Evolutionary conservation across 2,888 invertebrate genomes (phyloP), one percentile per base, ranked within the genome.

Genomic region (Drosophila melanocephala): DNA sequence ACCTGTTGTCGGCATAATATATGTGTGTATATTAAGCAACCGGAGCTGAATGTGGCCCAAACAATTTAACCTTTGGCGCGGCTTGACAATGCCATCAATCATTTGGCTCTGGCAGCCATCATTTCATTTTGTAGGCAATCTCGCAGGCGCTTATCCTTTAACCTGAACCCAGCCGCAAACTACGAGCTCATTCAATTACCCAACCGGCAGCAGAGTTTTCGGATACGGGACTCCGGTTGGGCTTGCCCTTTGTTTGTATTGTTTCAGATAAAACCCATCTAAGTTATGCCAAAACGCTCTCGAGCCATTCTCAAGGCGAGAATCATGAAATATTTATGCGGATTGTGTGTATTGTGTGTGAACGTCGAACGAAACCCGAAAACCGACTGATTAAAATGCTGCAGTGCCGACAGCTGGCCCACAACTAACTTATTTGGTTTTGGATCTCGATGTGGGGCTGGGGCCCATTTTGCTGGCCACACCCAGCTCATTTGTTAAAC

Each of bases 241-340:
- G 60, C 22, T 30, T 32, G 50, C 72, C 72, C 73, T 72, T 79
- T 83, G 77, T 72, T 77, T 72, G 72, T 66, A 42, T 62, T 47
- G 47, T 7, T n/a, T 55, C 74, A 70, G 78, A 70, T 81, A 81
- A 74, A 73, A 59, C 59, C 75, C 75, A 64, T 51, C 63, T 73
- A 80, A 89, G 80, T 83, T 90, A 88, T 90, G 86, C 86, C 63
- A 62, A 85, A 81, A 75, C 79, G 71, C 79, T 88, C 66, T 85
- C 76, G 79, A 86, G 86, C 88, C 80, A 65, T 74, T 72, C 73
- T 57, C 57, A 33, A 55, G 68, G 62, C 79, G 55, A 77, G 87
- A 75, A 75, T 80, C 83, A 86, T 86, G 83, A 86, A 86, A 86
- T 86, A 86, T 90, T 86, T 77, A 86, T 86, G 77, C 79, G 78